These are phyloP conservation scores for Psylliodes chrysocephalus DNA, from an alignment of 2,888 invertebrate genomes.

Conservation along the genomic window DNA sequence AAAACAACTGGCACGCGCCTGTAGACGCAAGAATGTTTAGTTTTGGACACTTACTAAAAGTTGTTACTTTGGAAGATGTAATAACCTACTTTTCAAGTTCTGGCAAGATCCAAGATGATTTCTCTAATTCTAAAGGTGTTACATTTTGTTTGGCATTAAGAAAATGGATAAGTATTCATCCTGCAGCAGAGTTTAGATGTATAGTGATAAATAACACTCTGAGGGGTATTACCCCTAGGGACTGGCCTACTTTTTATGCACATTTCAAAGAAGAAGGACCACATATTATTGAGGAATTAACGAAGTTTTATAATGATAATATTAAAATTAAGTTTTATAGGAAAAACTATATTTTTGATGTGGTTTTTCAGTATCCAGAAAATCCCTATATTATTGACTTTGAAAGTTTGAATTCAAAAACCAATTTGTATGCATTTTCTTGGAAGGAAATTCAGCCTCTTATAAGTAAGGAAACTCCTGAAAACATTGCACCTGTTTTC, in stretches of 20 bases:
- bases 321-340: slow-evolving; percentile 54
- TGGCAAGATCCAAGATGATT: slow-evolving; percentile 57
- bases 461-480: slow-evolving; percentile 53
- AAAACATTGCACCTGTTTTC: slow-evolving; percentile 59
- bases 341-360: slow-evolving; percentile 57
- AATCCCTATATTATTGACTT: slow-evolving; percentile 57
- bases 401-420: slow-evolving; percentile 58
- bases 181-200: slow-evolving; percentile 61
- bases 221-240: slow-evolving; percentile 60
- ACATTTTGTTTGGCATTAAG: slow-evolving; percentile 57
- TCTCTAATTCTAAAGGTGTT: slow-evolving; percentile 51
- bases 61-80: slow-evolving; percentile 56
- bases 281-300: slow-evolving; percentile 54
- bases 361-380: slow-evolving; percentile 56
- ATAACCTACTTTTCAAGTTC: slow-evolving; percentile 57
- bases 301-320: slow-evolving; percentile 54
- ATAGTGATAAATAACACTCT: slow-evolving; percentile 60
- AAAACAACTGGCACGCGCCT: slow-evolving; percentile 63
- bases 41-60: slow-evolving; percentile 58
- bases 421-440: slow-evolving; percentile 59
- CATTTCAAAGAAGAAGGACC: slow-evolving; percentile 59
- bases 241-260: slow-evolving; percentile 61
- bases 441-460: slow-evolving; percentile 61
- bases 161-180: slow-evolving; percentile 61
- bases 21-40: slow-evolving; percentile 60